A percentile compares a stretch with the other conserved stretches of the same genome.
phyloP scores from a whole-genome alignment of 2,888 invertebrate species.

The Penaeus monodon region DNA sequence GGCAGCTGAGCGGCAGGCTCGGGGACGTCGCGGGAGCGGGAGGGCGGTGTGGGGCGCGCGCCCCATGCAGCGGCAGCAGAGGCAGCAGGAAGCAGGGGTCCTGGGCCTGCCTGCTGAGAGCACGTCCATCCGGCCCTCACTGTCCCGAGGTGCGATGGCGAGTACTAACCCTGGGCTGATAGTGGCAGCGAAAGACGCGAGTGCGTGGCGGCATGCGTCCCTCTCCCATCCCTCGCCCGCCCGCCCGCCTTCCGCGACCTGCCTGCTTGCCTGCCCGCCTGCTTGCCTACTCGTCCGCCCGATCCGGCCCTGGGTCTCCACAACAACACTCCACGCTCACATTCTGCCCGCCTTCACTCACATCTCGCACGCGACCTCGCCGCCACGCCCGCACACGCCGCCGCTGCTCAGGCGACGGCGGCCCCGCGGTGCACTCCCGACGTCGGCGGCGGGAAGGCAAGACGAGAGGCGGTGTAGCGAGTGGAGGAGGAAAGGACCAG shows the following conservation, averaged over 20 bases:
- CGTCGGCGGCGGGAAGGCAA: background rate
- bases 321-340: slow-evolving; percentile 51
- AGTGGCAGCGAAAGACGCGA: background rate
- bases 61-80: no score
- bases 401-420: background rate
- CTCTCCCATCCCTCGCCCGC: background rate
- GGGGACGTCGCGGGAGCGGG: no score
- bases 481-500: background rate
- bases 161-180: no score
- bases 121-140: no score
- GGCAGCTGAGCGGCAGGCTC: no score
- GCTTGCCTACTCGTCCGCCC: background rate
- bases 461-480: background rate
- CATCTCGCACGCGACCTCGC: background rate
- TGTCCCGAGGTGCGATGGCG: no score
- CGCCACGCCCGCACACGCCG: background rate
- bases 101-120: no score
- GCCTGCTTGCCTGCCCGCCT: slow-evolving; percentile 16
- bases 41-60: no score
- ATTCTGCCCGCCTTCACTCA: slow-evolving; percentile 14
- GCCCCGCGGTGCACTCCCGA: background rate
- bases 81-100: no score
- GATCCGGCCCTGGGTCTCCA: background rate
- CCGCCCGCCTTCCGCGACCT: slow-evolving; percentile 1
- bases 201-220: slow-evolving; percentile 44